These are phyloP conservation scores for Mormyrops attenuatus DNA, from an alignment of 2,797 vertebrate species.

Conservation along the genomic window DNA sequence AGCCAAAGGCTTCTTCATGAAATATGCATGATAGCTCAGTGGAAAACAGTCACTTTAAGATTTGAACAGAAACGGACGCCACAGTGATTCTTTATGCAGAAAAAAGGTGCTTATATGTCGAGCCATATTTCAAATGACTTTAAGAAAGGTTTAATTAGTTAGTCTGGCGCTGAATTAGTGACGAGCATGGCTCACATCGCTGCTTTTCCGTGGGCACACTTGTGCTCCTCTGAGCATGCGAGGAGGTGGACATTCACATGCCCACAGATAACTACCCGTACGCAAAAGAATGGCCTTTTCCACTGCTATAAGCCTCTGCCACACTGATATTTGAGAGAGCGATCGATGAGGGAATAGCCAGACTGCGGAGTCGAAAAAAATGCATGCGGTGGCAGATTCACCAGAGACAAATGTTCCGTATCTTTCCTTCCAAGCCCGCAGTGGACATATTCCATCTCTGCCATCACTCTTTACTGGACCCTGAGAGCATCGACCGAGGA, in stretches of 20 bases:
- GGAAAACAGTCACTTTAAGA: slow-evolving; percentile 38
- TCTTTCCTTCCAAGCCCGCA: not conserved
- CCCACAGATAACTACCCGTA: not conserved
- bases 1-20: slow-evolving; percentile 57
- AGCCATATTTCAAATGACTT: not conserved
- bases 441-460: not conserved
- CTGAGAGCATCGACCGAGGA: not conserved
- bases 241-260: not conserved
- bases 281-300: not conserved
- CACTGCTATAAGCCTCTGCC: not conserved
- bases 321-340: not conserved
- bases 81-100: slow-evolving; percentile 16
- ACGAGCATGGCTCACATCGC: not conserved
- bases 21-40: slow-evolving; percentile 51
- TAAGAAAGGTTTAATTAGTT: not conserved
- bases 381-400: not conserved
- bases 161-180: not conserved
- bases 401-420: not conserved
- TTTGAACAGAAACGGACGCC: slow-evolving; percentile 14
- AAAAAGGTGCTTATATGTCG: not conserved
- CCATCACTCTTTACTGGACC: not conserved
- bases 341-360: not conserved
- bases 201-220: not conserved
- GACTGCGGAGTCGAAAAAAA: not conserved
- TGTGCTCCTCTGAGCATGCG: not conserved